A percentile compares a stretch with the other conserved stretches of the same genome.
phyloP scores from a whole-genome alignment of 1,140 invertebrate species.

The Gonatopus flavifemur region DNA sequence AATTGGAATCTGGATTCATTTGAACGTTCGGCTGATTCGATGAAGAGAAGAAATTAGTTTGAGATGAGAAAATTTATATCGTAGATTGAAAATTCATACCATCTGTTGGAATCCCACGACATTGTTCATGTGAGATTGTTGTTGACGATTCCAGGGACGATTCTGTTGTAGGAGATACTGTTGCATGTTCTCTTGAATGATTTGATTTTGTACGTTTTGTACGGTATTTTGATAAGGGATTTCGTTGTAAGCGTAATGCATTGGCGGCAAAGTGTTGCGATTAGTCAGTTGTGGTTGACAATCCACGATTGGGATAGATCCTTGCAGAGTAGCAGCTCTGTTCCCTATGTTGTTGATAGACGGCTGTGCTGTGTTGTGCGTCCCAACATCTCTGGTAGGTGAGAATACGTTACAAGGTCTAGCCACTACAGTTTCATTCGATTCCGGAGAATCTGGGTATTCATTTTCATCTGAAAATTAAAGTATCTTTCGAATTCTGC shows the following conservation, averaged over 20 bases:
- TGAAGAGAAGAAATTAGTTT: slow-evolving; percentile 11
- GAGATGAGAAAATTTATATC: slow-evolving; percentile 6
- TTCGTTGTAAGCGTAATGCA: slow-evolving; percentile 28
- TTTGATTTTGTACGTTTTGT: slow-evolving; percentile 56
- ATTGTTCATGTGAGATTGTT: slow-evolving; percentile 35
- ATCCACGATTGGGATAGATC: slow-evolving; percentile 21
- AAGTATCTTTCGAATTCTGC: not conserved
- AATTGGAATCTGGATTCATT: too few species aligned
- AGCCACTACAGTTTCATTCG: slow-evolving; percentile 53
- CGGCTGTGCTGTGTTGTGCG: too few species aligned
- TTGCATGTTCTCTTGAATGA: slow-evolving; percentile 57
- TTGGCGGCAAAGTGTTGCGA: slow-evolving; percentile 31
- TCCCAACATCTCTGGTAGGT: slow-evolving; percentile 46
- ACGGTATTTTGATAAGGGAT: slow-evolving; percentile 51
- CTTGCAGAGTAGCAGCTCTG: slow-evolving; percentile 7
- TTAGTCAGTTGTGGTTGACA: slow-evolving; percentile 31
- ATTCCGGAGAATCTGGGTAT: slow-evolving; percentile 57
- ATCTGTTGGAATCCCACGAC: slow-evolving; percentile 40
- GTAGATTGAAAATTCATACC: slow-evolving; percentile 32
- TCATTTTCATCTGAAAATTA: slow-evolving; percentile 46
- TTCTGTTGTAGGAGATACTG: slow-evolving; percentile 47
- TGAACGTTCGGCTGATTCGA: too few species aligned
- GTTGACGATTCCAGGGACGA: slow-evolving; percentile 39
- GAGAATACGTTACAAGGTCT: slow-evolving; percentile 48
- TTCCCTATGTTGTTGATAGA: too few species aligned